phyloP scores from a whole-genome alignment of 2,888 invertebrate species.

The Tetragnatha montana region DNA sequence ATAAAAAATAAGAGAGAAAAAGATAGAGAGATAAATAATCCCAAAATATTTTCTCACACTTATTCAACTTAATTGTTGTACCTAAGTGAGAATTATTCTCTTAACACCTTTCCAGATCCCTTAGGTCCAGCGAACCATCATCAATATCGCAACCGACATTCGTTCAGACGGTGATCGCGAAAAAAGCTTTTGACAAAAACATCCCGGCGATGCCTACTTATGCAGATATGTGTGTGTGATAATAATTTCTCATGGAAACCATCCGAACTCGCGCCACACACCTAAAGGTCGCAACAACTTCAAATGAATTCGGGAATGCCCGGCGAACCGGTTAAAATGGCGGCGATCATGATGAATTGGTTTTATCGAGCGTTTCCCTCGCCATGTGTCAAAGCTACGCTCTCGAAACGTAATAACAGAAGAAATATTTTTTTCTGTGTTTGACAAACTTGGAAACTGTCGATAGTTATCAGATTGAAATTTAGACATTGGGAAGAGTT shows the following conservation, averaged over 20 bases:
- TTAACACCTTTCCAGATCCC: too few relatives aligned
- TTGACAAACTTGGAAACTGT: background rate
- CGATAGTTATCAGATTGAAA: too few relatives aligned
- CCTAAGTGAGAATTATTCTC: too few relatives aligned
- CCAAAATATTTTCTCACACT: too few relatives aligned
- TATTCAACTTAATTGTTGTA: too few relatives aligned
- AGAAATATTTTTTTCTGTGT: background rate
- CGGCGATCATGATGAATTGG: conserved; percentile 5
- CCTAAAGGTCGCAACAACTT: conserved; percentile 10
- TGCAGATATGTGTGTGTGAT: background rate
- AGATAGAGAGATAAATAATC: too few relatives aligned
- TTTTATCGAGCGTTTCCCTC: background rate
- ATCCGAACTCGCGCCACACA: background rate
- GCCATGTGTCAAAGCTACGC: background rate
- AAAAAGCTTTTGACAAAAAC: too few relatives aligned
- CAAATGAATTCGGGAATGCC: background rate
- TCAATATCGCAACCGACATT: too few relatives aligned
- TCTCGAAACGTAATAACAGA: background rate
- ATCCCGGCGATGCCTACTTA: background rate
- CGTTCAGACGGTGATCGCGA: too few relatives aligned
- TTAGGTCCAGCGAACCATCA: too few relatives aligned
- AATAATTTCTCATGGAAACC: background rate
- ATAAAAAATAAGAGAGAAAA: too few relatives aligned
- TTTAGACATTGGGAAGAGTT: too few relatives aligned
- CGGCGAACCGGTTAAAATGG: conserved; percentile 16